These are phyloP conservation scores for Falco cherrug DNA, from an alignment of 2,797 vertebrate species.

Conservation along the genomic window DNA sequence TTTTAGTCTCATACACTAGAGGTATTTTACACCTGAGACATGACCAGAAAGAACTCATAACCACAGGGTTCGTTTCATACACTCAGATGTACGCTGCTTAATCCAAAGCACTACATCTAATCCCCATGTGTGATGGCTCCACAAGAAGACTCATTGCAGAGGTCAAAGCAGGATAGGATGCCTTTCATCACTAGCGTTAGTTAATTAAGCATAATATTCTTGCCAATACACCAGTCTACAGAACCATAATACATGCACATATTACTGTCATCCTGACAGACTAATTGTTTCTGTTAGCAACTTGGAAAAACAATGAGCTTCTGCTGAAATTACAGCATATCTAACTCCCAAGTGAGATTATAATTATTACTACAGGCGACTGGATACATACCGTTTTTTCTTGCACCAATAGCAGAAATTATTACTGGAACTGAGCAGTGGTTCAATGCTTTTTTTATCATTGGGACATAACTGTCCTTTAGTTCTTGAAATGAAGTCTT, in stretches of 20 bases:
- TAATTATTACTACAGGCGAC: neutral
- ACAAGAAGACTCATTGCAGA: neutral
- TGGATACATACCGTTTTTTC: conserved; percentile 86
- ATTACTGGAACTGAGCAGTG: conserved; percentile 90
- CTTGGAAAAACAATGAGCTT: neutral
- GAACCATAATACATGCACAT: neutral
- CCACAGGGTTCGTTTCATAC: neutral
- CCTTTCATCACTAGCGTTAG: neutral
- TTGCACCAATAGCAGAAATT: conserved; percentile 90
- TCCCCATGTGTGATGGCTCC: neutral
- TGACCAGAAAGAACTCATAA: neutral
- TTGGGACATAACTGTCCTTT: conserved; percentile 88
- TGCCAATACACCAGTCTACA: neutral
- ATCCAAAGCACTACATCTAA: neutral
- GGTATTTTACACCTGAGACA: too few species aligned
- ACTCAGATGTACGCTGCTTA: neutral
- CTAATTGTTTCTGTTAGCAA: neutral
- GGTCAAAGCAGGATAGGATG: neutral
- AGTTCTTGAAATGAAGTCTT: conserved; percentile 93
- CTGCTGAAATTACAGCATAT: conserved; percentile 15
- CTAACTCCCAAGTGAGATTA: neutral
- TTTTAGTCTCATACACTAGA: neutral
- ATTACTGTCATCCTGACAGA: neutral
- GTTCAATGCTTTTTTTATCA: conserved; percentile 89
- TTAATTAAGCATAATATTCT: neutral